phyloP scores from a whole-genome alignment of 2,888 invertebrate genomes.

The Lumbricus terrestris region DNA sequence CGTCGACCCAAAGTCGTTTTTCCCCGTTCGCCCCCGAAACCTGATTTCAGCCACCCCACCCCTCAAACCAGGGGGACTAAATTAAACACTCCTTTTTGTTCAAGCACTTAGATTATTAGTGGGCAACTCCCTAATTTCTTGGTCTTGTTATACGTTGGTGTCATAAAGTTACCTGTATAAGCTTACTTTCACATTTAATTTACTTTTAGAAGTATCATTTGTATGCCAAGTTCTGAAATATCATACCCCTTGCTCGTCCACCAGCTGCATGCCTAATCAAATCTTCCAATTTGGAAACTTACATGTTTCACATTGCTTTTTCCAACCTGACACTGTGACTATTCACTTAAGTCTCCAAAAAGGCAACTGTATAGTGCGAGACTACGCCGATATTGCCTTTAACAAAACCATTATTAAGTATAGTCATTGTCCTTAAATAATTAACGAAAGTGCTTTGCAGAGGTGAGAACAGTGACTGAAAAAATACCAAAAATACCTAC shows the following conservation, averaged over 20 bases:
- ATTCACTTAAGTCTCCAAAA: not conserved
- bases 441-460: not conserved
- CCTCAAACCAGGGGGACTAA: no score
- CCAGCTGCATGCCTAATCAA: not conserved
- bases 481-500: no score
- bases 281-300: not conserved
- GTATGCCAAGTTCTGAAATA: not conserved
- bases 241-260: not conserved
- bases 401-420: not conserved
- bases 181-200: no score
- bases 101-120: no score
- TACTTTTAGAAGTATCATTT: not conserved
- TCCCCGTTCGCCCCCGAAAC: no score
- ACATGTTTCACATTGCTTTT: not conserved
- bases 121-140: not conserved
- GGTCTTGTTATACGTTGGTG: not conserved
- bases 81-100: no score
- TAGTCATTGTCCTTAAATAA: not conserved
- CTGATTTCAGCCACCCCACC: no score
- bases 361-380: not conserved
- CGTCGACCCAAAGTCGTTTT: no score
- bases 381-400: not conserved
- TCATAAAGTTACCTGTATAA: not conserved
- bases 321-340: not conserved
- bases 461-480: not conserved